phyloP scores from a whole-genome alignment of 1,140 invertebrate genomes.

The Notospermus geniculatus region DNA sequence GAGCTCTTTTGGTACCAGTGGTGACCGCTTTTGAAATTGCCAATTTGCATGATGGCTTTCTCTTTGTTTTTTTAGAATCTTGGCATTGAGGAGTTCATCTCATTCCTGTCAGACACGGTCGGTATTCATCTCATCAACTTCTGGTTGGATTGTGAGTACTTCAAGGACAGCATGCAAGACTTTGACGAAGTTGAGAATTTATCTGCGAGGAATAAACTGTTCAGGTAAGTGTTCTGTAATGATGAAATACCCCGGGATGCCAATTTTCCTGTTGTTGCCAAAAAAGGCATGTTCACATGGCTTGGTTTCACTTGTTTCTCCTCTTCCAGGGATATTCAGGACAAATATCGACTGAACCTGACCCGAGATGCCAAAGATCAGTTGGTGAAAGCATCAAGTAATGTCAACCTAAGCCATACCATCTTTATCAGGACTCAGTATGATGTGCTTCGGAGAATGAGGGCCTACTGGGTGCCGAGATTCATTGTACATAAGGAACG shows the following conservation, averaged over 20 bases:
- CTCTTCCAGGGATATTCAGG: constrained; percentile 48
- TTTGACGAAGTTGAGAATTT: constrained; percentile 45
- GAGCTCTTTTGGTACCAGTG: too few relatives aligned
- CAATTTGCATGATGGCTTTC: not conserved
- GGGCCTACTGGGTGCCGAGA: constrained; percentile 54
- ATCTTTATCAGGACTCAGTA: constrained; percentile 56
- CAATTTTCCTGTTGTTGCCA: too few relatives aligned
- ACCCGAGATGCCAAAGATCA: constrained; percentile 48
- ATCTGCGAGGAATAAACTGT: constrained; percentile 45
- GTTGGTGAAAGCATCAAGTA: constrained; percentile 40
- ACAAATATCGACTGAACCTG: constrained; percentile 52
- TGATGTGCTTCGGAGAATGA: constrained; percentile 50
- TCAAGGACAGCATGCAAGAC: constrained; percentile 52
- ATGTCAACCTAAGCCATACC: constrained; percentile 47
- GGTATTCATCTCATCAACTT: constrained; percentile 49
- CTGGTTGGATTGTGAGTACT: constrained; percentile 56
- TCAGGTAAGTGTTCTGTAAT: constrained; percentile 36
- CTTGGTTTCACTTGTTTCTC: constrained; percentile 7
- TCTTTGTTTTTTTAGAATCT: constrained; percentile 32
- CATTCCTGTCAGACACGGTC: constrained; percentile 45
- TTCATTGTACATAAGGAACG: constrained; percentile 51
- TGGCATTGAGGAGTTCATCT: constrained; percentile 48
- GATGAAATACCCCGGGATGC: too few relatives aligned
- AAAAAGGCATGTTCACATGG: not conserved
- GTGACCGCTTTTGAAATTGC: too few relatives aligned